Conservation (phyloP, 2,888 invertebrate species). For the Dolichomitus sp. region DNA sequence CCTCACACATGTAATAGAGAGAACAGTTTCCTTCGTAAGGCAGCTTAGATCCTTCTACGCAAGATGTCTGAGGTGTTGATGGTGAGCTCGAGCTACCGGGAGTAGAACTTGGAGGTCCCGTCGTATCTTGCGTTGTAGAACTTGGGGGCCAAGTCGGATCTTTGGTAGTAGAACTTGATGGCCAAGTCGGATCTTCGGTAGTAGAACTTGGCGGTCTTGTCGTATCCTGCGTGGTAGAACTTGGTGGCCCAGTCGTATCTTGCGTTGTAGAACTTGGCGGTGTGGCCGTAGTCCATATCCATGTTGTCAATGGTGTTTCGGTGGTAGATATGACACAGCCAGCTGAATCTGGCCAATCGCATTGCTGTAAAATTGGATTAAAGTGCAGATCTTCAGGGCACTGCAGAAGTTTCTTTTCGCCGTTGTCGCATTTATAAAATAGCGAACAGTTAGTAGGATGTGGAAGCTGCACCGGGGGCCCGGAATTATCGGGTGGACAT, state of each 20-base stretch:
- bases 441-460: constrained; percentile 69
- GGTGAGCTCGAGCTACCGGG: neutral
- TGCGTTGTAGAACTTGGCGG: constrained; percentile 7
- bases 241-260: neutral
- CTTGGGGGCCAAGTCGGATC: neutral
- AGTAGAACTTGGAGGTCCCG: neutral
- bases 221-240: neutral
- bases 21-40: constrained; percentile 71
- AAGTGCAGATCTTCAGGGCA: constrained; percentile 65
- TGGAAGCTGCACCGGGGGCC: constrained; percentile 53
- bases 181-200: neutral
- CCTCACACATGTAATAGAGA: constrained; percentile 70
- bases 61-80: constrained; percentile 27
- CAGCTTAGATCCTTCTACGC: constrained; percentile 35
- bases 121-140: neutral
- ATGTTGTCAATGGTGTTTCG: neutral
- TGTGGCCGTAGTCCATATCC: neutral
- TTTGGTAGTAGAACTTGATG: constrained; percentile 4
- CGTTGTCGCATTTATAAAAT: constrained; percentile 73
- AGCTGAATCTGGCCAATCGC: constrained; percentile 64
- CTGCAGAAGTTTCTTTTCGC: constrained; percentile 46
- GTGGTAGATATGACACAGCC: constrained; percentile 48
- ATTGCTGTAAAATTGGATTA: constrained; percentile 57
- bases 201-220: neutral
- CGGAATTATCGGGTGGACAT: constrained; percentile 62